Evolutionary conservation across 2,888 invertebrate species (phyloP).

Genomic region (Dorcus parallelipipedus): DNA sequence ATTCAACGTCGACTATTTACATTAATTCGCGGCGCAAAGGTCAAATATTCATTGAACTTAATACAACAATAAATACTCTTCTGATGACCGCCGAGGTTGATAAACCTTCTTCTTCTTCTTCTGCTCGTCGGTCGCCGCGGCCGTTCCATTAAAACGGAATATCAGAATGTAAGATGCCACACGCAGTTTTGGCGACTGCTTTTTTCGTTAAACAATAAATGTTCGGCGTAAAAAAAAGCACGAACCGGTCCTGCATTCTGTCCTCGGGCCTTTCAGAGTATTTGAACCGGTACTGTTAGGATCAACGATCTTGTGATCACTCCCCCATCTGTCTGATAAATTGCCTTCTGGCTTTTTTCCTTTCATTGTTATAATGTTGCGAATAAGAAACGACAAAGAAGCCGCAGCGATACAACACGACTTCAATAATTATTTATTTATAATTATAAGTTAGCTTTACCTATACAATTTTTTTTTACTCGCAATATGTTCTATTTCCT

Average conservation of each 20-base stretch:
- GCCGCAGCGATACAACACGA: neutral
- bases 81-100: neutral
- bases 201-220: slow-evolving; percentile 4
- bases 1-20: neutral
- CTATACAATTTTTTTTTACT: no score
- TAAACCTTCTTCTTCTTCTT: neutral
- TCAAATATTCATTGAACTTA: neutral
- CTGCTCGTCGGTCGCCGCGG: neutral
- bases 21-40: neutral
- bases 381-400: neutral
- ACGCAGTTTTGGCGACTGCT: slow-evolving; percentile 13
- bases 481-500: no score
- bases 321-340: slow-evolving; percentile 16
- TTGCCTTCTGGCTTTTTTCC: neutral
- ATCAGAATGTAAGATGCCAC: neutral
- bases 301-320: slow-evolving; percentile 21
- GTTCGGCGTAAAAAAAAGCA: slow-evolving; percentile 13
- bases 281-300: slow-evolving; percentile 24
- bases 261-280: slow-evolving; percentile 19
- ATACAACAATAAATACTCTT: neutral
- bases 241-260: slow-evolving; percentile 21
- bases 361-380: neutral
- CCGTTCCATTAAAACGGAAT: neutral
- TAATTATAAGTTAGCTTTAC: no score
- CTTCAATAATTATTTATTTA: no score